Conservation (phyloP, 2,888 invertebrate genomes). For the Papilio protenor region DNA sequence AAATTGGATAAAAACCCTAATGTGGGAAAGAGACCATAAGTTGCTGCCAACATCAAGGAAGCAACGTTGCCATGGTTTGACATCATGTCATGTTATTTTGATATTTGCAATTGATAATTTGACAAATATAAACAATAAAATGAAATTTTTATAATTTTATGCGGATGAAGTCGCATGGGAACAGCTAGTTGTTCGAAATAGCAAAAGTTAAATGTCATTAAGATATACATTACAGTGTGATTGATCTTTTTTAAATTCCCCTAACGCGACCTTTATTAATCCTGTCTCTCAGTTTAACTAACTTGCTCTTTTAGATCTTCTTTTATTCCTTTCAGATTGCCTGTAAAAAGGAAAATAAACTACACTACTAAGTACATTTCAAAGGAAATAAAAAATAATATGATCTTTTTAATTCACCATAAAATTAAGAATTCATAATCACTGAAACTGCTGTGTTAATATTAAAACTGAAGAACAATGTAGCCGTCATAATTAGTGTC, state of each 20-base stretch:
- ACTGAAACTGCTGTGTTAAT: conserved; percentile 2
- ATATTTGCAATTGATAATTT: too few relatives aligned
- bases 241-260: background rate
- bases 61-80: too few relatives aligned
- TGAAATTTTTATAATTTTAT: too few relatives aligned
- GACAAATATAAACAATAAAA: too few relatives aligned
- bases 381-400: background rate
- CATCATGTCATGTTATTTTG: too few relatives aligned
- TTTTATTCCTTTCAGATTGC: background rate
- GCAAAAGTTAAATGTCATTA: background rate
- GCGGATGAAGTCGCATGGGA: too few relatives aligned
- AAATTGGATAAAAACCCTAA: too few relatives aligned
- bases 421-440: conserved; percentile 7
- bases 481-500: conserved; percentile 35
- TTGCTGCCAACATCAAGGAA: too few relatives aligned
- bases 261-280: background rate
- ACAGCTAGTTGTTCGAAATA: too few relatives aligned
- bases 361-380: background rate
- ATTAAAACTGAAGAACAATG: conserved; percentile 26
- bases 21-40: too few relatives aligned
- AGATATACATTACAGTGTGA: background rate
- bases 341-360: background rate
- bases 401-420: background rate
- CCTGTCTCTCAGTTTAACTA: background rate
- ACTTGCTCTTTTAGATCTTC: background rate